Evolutionary conservation across 2,797 vertebrate genomes (phyloP).

Genomic region (Notamacropus eugenii): DNA sequence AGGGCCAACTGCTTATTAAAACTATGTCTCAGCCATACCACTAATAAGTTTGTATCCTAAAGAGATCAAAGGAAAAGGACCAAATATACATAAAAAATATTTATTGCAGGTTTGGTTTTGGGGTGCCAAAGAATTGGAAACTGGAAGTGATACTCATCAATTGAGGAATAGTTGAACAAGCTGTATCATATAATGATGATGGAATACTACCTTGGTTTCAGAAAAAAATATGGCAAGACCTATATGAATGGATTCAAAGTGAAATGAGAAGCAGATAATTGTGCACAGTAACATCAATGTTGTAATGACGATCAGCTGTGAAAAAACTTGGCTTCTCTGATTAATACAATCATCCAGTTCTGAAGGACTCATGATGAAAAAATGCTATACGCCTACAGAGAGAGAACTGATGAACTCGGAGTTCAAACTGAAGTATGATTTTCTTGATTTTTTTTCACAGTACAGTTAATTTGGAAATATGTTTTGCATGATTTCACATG

Average conservation of each 20-base stretch:
- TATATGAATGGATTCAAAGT: not conserved
- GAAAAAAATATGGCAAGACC: not conserved
- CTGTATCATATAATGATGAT: no score
- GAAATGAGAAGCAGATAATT: not conserved
- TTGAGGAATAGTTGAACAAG: not conserved
- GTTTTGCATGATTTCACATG: not conserved
- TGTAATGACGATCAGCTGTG: not conserved
- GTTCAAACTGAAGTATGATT: not conserved
- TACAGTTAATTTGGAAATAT: not conserved
- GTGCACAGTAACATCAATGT: not conserved
- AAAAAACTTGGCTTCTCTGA: not conserved
- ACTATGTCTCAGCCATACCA: not conserved
- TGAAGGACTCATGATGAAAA: not conserved
- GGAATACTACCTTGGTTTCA: not conserved
- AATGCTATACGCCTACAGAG: not conserved
- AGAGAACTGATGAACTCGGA: not conserved
- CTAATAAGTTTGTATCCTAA: not conserved
- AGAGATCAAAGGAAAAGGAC: not conserved
- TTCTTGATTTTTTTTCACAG: not conserved
- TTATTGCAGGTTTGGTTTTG: not conserved
- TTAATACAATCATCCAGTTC: not conserved
- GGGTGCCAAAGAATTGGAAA: not conserved
- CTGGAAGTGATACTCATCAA: not conserved
- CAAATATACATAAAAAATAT: not conserved
- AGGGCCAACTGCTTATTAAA: not conserved